A percentile compares a stretch with the other conserved stretches of the same genome.
Evolutionary conservation across 2,797 vertebrate genomes (phyloP).

Genomic region (Myoxocephalus aenaeus): DNA sequence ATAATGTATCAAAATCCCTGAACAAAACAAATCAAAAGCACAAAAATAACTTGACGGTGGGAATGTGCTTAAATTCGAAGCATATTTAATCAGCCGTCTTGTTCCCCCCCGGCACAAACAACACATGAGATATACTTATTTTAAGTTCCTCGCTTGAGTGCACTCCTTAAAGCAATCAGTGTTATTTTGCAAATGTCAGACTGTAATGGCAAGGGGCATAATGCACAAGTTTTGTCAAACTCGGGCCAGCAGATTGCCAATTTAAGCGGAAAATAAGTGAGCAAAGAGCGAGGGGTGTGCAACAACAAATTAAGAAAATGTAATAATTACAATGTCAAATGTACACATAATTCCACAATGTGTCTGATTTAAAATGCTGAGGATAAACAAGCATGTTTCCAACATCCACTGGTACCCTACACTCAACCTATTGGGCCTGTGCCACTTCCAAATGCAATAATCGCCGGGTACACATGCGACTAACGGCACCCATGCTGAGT

Average conservation of each 20-base stretch:
- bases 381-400: slow-evolving; percentile 49
- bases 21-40: slow-evolving; percentile 49
- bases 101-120: slow-evolving; percentile 67
- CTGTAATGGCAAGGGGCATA: slow-evolving; percentile 58
- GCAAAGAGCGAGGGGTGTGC: background rate
- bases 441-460: slow-evolving; percentile 68
- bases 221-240: slow-evolving; percentile 51
- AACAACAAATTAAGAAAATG: slow-evolving; percentile 45
- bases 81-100: slow-evolving; percentile 67
- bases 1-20: slow-evolving; percentile 48
- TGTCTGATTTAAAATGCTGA: slow-evolving; percentile 11
- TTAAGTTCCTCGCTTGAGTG: slow-evolving; percentile 53
- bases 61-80: slow-evolving; percentile 46
- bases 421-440: slow-evolving; percentile 55
- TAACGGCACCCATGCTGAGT: slow-evolving; percentile 66
- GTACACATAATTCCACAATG: slow-evolving; percentile 3
- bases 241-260: slow-evolving; percentile 16
- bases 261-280: slow-evolving; percentile 33
- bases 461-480: slow-evolving; percentile 52
- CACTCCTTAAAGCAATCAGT: slow-evolving; percentile 69
- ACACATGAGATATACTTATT: slow-evolving; percentile 59
- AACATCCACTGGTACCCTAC: slow-evolving; percentile 31
- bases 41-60: slow-evolving; percentile 46
- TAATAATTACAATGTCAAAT: slow-evolving; percentile 24
- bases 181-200: slow-evolving; percentile 79